Evolutionary conservation across 2,113 vertebrate species (phyloP), one percentile per base, ranked within the genome.

Genomic region (Hemiprocne comata): DNA sequence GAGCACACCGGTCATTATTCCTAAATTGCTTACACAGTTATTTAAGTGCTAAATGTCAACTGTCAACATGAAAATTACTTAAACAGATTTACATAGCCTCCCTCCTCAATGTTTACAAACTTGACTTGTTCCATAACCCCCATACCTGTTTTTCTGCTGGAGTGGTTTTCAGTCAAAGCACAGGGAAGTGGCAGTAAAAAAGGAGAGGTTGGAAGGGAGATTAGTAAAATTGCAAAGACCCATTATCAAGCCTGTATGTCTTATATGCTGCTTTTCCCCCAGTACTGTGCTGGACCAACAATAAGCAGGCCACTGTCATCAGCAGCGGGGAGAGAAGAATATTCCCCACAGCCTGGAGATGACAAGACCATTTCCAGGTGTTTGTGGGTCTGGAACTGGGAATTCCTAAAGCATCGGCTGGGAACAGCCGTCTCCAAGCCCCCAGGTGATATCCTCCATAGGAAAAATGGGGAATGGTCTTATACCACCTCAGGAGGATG

Each of bases 311-410:
- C 51, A 36, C 29, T 57, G 40, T 46, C 36, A 72, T 6, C 33
- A 67, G 25, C 26, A 34, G 36, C 16, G 3, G 31, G 31, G 13
- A 65, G 34, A 72, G 40, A 66, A 65, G 33, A 85, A 40, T 3
- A 10, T 88, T 58, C 71, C 44, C 19, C 29, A 38, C 17, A 58
- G 55, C 46, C 71, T 75, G 42, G 21, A 92, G 54, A 44, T 34
- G 42, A 44, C 9, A 53, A 67, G 16, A 44, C 54, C 14, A 28
- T 88, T 70, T 16, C 17, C 11, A 29, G 17, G 9, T 25, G 17
- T 40, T 28, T 1, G 1, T 0, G 18, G 40, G 36, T 42, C 17
- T 81, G 61, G n/a, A 74, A 61, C 0, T 0, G 7, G 14, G 24
- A 7, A 46, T 64, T 42, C 48, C 46, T 70, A 78, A 58, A 74